Base-by-base conservation (phyloP, 2,113 vertebrate genomes). In the Ailurus styani region DNA sequence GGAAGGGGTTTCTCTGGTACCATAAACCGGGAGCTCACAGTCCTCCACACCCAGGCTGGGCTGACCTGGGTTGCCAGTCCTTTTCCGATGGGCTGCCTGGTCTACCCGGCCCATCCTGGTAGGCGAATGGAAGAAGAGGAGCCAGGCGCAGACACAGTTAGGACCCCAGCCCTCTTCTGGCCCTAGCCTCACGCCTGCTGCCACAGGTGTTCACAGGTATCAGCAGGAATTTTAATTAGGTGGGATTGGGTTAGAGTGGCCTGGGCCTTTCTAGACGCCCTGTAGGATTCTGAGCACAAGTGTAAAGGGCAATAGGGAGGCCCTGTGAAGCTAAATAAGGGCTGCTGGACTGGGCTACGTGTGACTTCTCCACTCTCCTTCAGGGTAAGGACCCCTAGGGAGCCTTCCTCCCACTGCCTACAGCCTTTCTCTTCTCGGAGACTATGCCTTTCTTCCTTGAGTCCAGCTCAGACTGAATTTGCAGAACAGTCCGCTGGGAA, bases 401-500 rank as follows among this genome's bases (percentile, higher is more conserved):
- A 77, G 47, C 15, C 3, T 15, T 52, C 29, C 70, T 82, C 70
- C 79, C 37, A 1, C 12, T 1, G 23, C 23, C 54, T 20, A 0
- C 13, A 6, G 42, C 15, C 57, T 78, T 82, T 37, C 42, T 70
- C 25, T 45, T n/a, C 45, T 64, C 29, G 15, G 68, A 75, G 83
- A 34, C 7, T 17, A 2, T 6, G 21, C 17, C 68, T 84, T 86
- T 55, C 95, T 81, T 27, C 37, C 42, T 17, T 0, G 7, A 81
- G 64, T 54, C 75, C 18, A 50, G 60, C 88, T 86, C 52, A 40
- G 85, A 75, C 17, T 37, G 60, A 64, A 86, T 89, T 89, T 93
- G 78, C 64, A 91, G 75, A 87, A 90, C 89, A 73, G 25, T 34
- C 27, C 81, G 50, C 84, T 95, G 83, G 94, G 79, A 54, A 89